Conservation (phyloP, 2,888 invertebrate genomes). For the Ectobius pallidus region DNA sequence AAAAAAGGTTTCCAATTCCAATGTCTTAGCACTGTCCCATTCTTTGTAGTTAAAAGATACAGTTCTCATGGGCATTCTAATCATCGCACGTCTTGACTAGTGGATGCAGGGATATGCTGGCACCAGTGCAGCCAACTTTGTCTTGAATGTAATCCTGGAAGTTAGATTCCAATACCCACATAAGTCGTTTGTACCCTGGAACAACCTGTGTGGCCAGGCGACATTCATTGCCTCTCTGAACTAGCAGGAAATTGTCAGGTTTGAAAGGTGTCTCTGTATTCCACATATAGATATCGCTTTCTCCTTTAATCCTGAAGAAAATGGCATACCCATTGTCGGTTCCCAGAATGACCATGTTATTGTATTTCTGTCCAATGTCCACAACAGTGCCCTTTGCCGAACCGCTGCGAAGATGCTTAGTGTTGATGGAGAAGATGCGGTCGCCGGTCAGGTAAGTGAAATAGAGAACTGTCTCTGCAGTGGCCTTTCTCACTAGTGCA, state of each 20-base stretch:
- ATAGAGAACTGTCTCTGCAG: slow-evolving; percentile 63
- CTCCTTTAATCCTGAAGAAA: slow-evolving; percentile 68
- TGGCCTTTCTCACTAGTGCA: slow-evolving; percentile 63
- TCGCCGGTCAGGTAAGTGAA: slow-evolving; percentile 69
- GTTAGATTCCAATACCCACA: slow-evolving; percentile 71
- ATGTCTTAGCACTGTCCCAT: too few species aligned
- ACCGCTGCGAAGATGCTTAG: slow-evolving; percentile 65
- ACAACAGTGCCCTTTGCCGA: slow-evolving; percentile 61
- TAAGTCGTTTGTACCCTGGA: slow-evolving; percentile 62
- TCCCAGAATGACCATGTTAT: slow-evolving; percentile 64
- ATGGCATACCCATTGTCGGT: slow-evolving; percentile 64
- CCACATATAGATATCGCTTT: slow-evolving; percentile 68
- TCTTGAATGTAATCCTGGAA: slow-evolving; percentile 68
- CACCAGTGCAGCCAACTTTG: slow-evolving; percentile 66
- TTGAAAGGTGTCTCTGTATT: slow-evolving; percentile 64
- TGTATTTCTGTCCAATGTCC: slow-evolving; percentile 64
- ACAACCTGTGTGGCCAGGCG: slow-evolving; percentile 66
- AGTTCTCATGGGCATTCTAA: too few species aligned
- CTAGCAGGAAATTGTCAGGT: slow-evolving; percentile 61
- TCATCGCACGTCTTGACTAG: slow-evolving; percentile 57
- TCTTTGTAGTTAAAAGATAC: too few species aligned
- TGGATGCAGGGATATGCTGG: slow-evolving; percentile 65
- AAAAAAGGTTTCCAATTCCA: too few species aligned
- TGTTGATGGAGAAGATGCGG: slow-evolving; percentile 67
- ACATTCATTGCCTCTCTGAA: slow-evolving; percentile 64